Conservation (phyloP, 92 coral and sea anemone species). For the Porites evermanni region DNA sequence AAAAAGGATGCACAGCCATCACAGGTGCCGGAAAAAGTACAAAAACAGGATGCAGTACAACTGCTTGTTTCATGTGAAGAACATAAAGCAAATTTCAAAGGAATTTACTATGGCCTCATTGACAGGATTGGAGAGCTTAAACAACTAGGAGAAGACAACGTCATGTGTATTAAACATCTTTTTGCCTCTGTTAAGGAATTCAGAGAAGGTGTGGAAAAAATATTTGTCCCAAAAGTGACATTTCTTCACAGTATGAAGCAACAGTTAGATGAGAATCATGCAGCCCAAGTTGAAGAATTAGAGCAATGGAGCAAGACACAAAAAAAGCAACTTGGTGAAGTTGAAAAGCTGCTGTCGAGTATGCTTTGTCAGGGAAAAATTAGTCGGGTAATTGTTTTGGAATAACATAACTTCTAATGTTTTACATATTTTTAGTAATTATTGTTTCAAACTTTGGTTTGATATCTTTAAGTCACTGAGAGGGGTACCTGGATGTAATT, state of each 20-base stretch:
- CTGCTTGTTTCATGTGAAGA: constrained; percentile 61
- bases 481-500: too few species aligned
- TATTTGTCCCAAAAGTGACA: constrained; percentile 70
- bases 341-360: constrained; percentile 74
- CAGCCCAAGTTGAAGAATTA: constrained; percentile 50
- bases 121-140: constrained; percentile 85
- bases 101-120: constrained; percentile 67
- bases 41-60: constrained; percentile 41
- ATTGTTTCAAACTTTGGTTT: too few species aligned
- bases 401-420: too few species aligned
- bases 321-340: constrained; percentile 73
- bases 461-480: too few species aligned
- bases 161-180: constrained; percentile 68
- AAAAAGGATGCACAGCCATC: background rate
- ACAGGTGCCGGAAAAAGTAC: background rate
- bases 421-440: too few species aligned
- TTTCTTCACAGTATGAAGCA: constrained; percentile 27
- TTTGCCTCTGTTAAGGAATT: constrained; percentile 75
- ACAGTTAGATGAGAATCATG: constrained; percentile 54
- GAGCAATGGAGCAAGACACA: constrained; percentile 77
- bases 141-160: constrained; percentile 74
- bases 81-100: constrained; percentile 61
- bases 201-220: constrained; percentile 57
- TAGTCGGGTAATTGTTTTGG: constrained; percentile 11
- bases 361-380: constrained; percentile 58